phyloP scores from a whole-genome alignment of 2,113 vertebrate species.

The Sardina pilchardus region DNA sequence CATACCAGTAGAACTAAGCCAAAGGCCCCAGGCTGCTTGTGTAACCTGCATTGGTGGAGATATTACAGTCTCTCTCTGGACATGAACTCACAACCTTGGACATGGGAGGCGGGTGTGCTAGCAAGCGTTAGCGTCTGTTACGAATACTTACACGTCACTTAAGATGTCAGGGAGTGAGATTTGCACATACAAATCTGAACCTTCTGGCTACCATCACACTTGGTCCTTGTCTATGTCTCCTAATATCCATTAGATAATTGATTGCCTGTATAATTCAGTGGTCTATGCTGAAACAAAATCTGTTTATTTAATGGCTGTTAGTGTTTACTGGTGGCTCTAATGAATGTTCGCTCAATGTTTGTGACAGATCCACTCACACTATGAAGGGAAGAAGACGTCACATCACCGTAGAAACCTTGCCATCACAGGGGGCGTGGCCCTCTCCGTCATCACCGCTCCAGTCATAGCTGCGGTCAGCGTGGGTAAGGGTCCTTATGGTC shows the following conservation, averaged over 20 bases:
- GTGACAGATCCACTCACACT: slow-evolving; percentile 92
- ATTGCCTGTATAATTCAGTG: neutral
- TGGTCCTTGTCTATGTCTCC: neutral
- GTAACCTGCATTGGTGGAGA: neutral
- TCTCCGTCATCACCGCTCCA: slow-evolving; percentile 94
- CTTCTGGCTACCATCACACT: neutral
- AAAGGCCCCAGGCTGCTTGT: neutral
- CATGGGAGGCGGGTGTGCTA: neutral
- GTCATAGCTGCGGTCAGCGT: slow-evolving; percentile 98
- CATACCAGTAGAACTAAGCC: neutral
- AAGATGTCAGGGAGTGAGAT: neutral
- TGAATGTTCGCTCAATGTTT: neutral
- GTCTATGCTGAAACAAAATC: neutral
- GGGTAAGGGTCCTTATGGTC: slow-evolving; percentile 72
- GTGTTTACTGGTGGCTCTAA: neutral
- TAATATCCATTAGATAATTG: neutral
- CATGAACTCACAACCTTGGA: neutral
- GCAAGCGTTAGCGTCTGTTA: neutral
- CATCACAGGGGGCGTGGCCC: slow-evolving; percentile 93
- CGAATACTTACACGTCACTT: neutral
- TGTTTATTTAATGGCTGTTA: neutral
- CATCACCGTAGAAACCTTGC: slow-evolving; percentile 95
- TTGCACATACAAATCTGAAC: neutral
- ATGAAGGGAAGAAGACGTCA: slow-evolving; percentile 92
- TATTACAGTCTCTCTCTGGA: neutral